These are phyloP conservation scores for Tetrax tetrax DNA, from an alignment of 2,113 vertebrate genomes.

Conservation along the genomic window DNA sequence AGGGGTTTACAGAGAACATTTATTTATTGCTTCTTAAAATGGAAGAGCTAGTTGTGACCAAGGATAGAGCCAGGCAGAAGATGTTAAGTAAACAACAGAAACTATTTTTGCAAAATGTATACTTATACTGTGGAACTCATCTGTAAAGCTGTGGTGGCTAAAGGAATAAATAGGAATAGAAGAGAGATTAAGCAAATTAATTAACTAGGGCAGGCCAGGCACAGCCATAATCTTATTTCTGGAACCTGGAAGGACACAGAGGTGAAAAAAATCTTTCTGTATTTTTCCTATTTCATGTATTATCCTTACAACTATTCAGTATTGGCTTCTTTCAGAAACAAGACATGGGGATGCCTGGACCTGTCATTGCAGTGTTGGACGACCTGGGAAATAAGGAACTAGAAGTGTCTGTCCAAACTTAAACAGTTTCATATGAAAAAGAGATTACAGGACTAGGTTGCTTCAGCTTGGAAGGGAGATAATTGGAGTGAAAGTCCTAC, in stretches of 20 bases:
- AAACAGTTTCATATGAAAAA: neutral
- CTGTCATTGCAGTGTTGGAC: neutral
- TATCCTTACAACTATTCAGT: neutral
- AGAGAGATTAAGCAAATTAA: neutral
- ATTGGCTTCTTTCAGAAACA: neutral
- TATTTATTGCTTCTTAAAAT: neutral
- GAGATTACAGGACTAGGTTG: neutral
- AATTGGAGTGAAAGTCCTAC: neutral
- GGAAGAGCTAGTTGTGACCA: neutral
- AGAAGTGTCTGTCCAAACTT: neutral
- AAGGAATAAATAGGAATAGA: neutral
- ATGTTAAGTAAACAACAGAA: neutral
- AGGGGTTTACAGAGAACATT: neutral
- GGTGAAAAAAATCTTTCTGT: neutral
- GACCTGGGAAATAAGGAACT: neutral
- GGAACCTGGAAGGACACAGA: neutral
- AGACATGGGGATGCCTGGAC: neutral
- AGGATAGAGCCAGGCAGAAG: neutral
- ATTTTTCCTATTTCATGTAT: neutral
- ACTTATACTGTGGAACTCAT: neutral
- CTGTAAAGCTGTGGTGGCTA: neutral
- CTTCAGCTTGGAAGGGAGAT: neutral
- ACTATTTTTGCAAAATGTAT: neutral
- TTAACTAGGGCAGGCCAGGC: neutral
- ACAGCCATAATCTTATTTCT: neutral